A percentile compares a stretch with the other conserved stretches of the same genome.
These are phyloP conservation scores for Ibidorhyncha struthersii DNA, from an alignment of 2,113 vertebrate species.

Conservation along the genomic window DNA sequence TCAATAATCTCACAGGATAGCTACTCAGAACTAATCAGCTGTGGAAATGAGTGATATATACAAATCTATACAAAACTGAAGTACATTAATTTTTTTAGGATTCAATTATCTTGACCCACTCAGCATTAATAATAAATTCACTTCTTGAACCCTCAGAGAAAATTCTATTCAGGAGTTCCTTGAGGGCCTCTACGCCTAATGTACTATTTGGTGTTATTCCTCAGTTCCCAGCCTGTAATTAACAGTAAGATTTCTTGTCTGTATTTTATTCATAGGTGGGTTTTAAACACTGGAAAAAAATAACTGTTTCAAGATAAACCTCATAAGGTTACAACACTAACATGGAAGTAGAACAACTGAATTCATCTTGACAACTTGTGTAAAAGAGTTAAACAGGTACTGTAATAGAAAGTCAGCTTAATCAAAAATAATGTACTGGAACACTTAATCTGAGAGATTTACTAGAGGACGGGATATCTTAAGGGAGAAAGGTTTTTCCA, in stretches of 20 bases:
- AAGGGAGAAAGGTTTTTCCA: neutral
- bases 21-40: neutral
- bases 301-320: neutral
- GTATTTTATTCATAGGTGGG: neutral
- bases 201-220: neutral
- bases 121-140: neutral
- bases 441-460: neutral
- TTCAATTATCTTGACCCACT: neutral
- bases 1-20: rapidly evolving
- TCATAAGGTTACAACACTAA: neutral
- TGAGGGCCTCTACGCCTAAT: neutral
- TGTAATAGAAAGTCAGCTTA: neutral
- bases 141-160: neutral
- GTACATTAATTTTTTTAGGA: neutral
- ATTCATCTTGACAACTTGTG: neutral
- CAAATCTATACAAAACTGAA: neutral
- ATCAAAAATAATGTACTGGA: neutral
- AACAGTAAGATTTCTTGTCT: neutral
- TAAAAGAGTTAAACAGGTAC: neutral
- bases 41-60: neutral
- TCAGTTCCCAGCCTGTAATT: neutral
- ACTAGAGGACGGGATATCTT: neutral
- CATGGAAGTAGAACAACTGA: neutral
- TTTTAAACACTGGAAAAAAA: neutral
- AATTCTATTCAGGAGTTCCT: neutral